Evolutionary conservation across 2,888 invertebrate species (phyloP).

Genomic region (Crioceris asparagi): DNA sequence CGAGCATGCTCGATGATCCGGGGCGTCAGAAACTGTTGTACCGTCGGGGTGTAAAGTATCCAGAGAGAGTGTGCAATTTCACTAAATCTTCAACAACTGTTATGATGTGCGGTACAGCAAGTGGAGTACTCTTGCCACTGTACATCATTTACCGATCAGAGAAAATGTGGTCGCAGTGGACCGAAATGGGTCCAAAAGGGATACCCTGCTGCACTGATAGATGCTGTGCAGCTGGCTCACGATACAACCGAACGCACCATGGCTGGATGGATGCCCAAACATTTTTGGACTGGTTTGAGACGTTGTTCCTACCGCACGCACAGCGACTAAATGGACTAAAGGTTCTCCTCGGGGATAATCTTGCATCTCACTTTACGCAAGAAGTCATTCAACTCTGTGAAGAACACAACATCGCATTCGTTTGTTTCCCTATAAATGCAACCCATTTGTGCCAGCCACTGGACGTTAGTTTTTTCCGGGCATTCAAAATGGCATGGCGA

Average conservation of each 20-base stretch:
- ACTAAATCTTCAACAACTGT: constrained; percentile 18
- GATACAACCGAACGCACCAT: constrained; percentile 14
- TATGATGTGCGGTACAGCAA: constrained; percentile 9
- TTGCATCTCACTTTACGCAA: constrained; percentile 7
- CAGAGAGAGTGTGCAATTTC: constrained; percentile 18
- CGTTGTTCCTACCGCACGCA: constrained; percentile 20
- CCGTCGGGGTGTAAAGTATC: constrained; percentile 14
- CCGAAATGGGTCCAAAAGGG: constrained; percentile 19
- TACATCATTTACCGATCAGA: constrained; percentile 11
- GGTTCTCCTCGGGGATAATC: constrained; percentile 28
- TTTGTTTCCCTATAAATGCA: constrained; percentile 25
- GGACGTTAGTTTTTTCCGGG: constrained; percentile 23
- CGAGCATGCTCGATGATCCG: too few relatives aligned
- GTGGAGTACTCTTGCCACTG: constrained; percentile 9
- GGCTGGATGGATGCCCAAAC: constrained; percentile 16
- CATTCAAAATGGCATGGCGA: constrained; percentile 23
- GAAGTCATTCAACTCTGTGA: constrained; percentile 10
- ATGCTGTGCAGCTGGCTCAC: constrained; percentile 17
- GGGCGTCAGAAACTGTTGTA: constrained; percentile 14
- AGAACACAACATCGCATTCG: constrained; percentile 27
- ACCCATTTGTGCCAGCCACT: constrained; percentile 25
- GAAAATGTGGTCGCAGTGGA: constrained; percentile 11
- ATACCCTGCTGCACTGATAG: constrained; percentile 15
- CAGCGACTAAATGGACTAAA: constrained; percentile 15
- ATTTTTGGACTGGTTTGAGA: constrained; percentile 23